A percentile compares a stretch with the other conserved stretches of the same genome.
Conservation (phyloP, 2,797 vertebrate genomes). For the Aratinga solstitialis region DNA sequence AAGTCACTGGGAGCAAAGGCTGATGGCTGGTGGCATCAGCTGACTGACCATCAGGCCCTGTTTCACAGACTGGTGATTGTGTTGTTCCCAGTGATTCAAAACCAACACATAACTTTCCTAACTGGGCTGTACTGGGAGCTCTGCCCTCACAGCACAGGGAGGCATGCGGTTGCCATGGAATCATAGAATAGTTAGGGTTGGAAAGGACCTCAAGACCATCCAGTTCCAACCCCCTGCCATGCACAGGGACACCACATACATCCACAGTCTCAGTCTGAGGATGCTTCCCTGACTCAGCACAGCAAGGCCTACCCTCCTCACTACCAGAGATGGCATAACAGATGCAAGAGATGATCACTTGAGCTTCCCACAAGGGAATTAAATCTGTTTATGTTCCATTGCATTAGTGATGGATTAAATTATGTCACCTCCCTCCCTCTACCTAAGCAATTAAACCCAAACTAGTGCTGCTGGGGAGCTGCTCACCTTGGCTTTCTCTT, state of each 20-base stretch:
- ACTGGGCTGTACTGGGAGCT: background rate
- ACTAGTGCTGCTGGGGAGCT: background rate
- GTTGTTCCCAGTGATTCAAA: background rate
- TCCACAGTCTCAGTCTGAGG: background rate
- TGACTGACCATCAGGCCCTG: background rate
- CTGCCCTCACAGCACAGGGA: background rate
- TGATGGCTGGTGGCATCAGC: background rate
- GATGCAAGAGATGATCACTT: background rate
- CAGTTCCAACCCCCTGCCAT: background rate
- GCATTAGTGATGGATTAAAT: background rate
- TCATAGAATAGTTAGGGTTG: background rate
- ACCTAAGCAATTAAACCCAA: background rate
- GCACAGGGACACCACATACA: background rate
- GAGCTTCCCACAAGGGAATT: background rate
- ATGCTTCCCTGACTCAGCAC: background rate
- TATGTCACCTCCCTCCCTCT: background rate
- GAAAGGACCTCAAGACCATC: background rate
- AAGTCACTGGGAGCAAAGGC: background rate
- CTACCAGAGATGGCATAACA: background rate
- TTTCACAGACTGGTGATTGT: background rate
- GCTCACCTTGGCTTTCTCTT: slow-evolving; percentile 97
- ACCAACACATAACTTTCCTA: background rate
- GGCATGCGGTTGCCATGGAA: background rate
- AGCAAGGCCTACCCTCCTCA: background rate
- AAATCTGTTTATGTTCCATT: background rate